phyloP scores from a whole-genome alignment of 1,140 invertebrate genomes.

The honey bee (Apis mellifera) region Amel_HAv3.1 CM009932.2:1144001-1144500 shows the following conservation, averaged over 20 bases:
- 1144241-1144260: no score
- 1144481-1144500: no score
- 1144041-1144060: slow-evolving; percentile 18
- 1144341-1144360: no score
- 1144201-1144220: neutral
- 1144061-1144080: slow-evolving; percentile 42
- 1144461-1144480: no score
- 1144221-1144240: neutral
- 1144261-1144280: slow-evolving; percentile 19
- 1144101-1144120: slow-evolving; percentile 40
- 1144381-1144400: no score
- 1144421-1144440: no score
- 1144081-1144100: slow-evolving; percentile 7
- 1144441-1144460: no score
- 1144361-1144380: no score
- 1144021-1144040: slow-evolving; percentile 27
- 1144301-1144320: no score
- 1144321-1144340: no score
- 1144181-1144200: neutral
- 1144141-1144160: neutral
- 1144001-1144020: slow-evolving; percentile 55
- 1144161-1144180: neutral
- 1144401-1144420: no score
- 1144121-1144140: slow-evolving; percentile 38
- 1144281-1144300: neutral